Conservation (phyloP, 2,888 invertebrate species). For the Rhyacophila evoluta region DNA sequence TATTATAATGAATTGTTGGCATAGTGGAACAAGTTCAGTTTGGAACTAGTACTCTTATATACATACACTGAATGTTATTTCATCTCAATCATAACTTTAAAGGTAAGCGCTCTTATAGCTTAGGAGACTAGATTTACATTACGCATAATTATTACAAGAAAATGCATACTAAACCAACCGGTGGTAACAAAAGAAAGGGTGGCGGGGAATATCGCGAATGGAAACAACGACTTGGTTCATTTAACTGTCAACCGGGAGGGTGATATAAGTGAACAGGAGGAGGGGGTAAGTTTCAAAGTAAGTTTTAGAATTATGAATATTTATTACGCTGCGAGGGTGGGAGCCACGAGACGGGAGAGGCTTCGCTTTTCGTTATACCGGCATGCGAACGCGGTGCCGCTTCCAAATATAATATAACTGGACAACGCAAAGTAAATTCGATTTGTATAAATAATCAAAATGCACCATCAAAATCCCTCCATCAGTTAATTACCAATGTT, state of each 20-base stretch:
- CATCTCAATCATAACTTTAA: too few species aligned
- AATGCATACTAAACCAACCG: not conserved
- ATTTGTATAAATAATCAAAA: too few species aligned
- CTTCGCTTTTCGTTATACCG: slow-evolving; percentile 8
- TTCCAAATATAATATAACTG: not conserved
- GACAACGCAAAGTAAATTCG: not conserved
- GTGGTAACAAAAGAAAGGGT: not conserved
- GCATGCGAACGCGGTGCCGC: not conserved
- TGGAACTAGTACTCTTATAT: too few species aligned
- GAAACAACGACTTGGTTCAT: slow-evolving; percentile 10
- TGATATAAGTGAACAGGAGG: not conserved
- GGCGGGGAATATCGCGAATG: not conserved
- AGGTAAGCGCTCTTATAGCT: too few species aligned
- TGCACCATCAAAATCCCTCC: too few species aligned
- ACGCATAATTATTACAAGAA: not conserved
- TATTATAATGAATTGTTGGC: too few species aligned
- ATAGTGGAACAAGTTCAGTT: too few species aligned
- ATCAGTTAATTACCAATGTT: too few species aligned
- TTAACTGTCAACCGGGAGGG: not conserved
- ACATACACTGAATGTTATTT: too few species aligned
- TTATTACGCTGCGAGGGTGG: slow-evolving; percentile 18
- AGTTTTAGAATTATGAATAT: slow-evolving; percentile 19
- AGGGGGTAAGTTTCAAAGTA: slow-evolving; percentile 1
- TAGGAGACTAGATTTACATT: too few species aligned
- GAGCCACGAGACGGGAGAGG: not conserved